Conservation (phyloP, 2,888 invertebrate genomes). For the Drosophila rubida region DNA sequence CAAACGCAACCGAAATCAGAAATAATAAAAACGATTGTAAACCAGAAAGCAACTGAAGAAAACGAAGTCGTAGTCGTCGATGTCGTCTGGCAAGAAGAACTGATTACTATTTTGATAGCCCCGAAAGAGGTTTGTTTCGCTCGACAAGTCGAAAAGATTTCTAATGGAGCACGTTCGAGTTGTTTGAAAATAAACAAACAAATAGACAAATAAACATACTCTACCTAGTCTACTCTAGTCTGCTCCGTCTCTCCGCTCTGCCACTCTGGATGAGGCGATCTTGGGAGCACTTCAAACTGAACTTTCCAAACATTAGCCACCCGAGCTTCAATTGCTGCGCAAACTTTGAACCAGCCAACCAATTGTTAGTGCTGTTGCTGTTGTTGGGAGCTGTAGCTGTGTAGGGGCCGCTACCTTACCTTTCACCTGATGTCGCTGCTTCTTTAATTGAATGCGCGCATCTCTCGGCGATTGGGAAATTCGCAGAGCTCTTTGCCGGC, state of each 20-base stretch:
- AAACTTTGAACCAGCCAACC: slow-evolving; percentile 49
- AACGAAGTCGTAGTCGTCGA: not conserved
- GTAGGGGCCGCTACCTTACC: slow-evolving; percentile 59
- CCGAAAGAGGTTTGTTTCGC: slow-evolving; percentile 62
- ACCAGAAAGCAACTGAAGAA: slow-evolving; percentile 35
- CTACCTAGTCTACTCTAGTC: slow-evolving; percentile 17
- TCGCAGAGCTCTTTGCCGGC: not conserved
- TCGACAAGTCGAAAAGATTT: slow-evolving; percentile 44
- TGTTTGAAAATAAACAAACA: slow-evolving; percentile 42
- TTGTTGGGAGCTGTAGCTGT: not conserved
- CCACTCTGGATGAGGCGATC: slow-evolving; percentile 24
- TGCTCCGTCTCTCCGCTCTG: not conserved
- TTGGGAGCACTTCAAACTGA: slow-evolving; percentile 68
- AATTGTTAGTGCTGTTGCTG: slow-evolving; percentile 14
- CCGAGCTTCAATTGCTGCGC: slow-evolving; percentile 44
- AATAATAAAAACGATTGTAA: slow-evolving; percentile 44
- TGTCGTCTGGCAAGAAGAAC: slow-evolving; percentile 33
- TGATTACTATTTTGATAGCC: slow-evolving; percentile 74
- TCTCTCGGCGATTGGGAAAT: slow-evolving; percentile 37
- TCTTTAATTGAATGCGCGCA: slow-evolving; percentile 45
- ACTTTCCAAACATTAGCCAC: slow-evolving; percentile 74
- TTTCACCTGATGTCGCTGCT: slow-evolving; percentile 58
- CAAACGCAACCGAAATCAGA: slow-evolving; percentile 13
- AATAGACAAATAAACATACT: slow-evolving; percentile 48
- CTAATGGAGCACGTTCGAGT: slow-evolving; percentile 74